Conservation (phyloP, 2,888 invertebrate genomes). For the Oscheius sp. region DNA sequence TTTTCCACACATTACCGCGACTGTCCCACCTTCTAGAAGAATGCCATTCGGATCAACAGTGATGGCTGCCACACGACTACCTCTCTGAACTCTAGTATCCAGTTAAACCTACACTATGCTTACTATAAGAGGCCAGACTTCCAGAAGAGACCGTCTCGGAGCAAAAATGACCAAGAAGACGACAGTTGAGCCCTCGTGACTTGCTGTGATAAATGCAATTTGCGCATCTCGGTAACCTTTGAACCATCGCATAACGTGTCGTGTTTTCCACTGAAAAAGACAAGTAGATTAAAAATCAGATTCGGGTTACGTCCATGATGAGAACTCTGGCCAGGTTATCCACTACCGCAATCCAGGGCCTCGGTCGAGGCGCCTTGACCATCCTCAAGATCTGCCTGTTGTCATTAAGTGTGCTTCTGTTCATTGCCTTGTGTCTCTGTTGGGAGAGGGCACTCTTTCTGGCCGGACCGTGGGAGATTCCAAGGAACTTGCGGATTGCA, state of each 20-base stretch:
- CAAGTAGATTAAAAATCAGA: constrained; percentile 11
- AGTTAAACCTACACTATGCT: constrained; percentile 77
- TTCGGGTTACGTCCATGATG: constrained; percentile 82
- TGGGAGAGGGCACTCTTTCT: constrained; percentile 47
- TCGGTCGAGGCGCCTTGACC: constrained; percentile 31
- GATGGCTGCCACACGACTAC: constrained; percentile 46
- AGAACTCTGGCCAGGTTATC: constrained; percentile 90
- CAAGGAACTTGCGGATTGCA: constrained; percentile 68
- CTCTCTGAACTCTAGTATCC: constrained; percentile 35
- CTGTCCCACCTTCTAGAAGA: constrained; percentile 44
- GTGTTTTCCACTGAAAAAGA: constrained; percentile 16
- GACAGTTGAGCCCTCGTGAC: constrained; percentile 37
- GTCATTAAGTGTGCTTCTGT: constrained; percentile 44
- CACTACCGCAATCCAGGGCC: constrained; percentile 75
- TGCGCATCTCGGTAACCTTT: constrained; percentile 94
- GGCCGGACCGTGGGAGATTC: constrained; percentile 57
- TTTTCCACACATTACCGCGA: constrained; percentile 43
- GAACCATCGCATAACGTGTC: constrained; percentile 76
- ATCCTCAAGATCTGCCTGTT: constrained; percentile 27
- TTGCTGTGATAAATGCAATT: constrained; percentile 41
- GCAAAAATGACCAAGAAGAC: constrained; percentile 92
- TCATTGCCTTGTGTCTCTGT: constrained; percentile 38
- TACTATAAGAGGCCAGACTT: constrained; percentile 84
- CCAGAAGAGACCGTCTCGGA: constrained; percentile 89
- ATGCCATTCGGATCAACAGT: constrained; percentile 44